A percentile compares a stretch with the other conserved stretches of the same genome.
These are phyloP conservation scores for Heliconius aoede DNA, from an alignment of 2,888 invertebrate species.

Conservation along the genomic window DNA sequence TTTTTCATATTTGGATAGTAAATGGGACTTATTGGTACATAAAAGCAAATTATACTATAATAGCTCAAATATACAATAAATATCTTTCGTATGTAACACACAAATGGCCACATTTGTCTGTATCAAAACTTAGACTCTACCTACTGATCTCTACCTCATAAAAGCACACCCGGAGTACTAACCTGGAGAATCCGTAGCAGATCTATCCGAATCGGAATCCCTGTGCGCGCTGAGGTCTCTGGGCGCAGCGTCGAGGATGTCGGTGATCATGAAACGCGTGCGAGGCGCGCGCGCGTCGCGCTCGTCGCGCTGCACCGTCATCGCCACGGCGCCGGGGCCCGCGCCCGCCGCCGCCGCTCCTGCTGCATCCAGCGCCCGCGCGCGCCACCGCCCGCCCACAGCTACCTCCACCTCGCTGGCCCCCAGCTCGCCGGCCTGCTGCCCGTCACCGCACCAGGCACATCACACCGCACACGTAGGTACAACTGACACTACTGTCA, in stretches of 20 bases:
- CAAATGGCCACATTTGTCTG: not conserved
- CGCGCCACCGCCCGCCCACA: constrained; percentile 63
- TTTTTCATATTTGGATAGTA: not conserved
- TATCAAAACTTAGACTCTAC: not conserved
- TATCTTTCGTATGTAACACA: not conserved
- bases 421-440: constrained; percentile 58
- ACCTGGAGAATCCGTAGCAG: constrained; percentile 84
- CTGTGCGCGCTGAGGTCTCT: constrained; percentile 83
- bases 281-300: constrained; percentile 89
- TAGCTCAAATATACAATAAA: not conserved
- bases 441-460: constrained; percentile 54
- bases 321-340: constrained; percentile 81
- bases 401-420: constrained; percentile 63
- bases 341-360: constrained; percentile 62
- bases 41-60: not conserved
- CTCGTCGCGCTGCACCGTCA: constrained; percentile 86
- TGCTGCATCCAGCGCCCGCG: constrained; percentile 66
- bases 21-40: not conserved
- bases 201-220: constrained; percentile 83
- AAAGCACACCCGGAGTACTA: constrained; percentile 36
- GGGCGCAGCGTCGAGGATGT: constrained; percentile 87
- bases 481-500: constrained; percentile 33
- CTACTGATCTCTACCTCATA: not conserved
- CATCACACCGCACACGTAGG: constrained; percentile 53
- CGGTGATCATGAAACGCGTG: constrained; percentile 95